A percentile compares a stretch with the other conserved stretches of the same genome.
phyloP scores from a whole-genome alignment of 2,797 vertebrate species.

The Melanotaenia maccullochi region DNA sequence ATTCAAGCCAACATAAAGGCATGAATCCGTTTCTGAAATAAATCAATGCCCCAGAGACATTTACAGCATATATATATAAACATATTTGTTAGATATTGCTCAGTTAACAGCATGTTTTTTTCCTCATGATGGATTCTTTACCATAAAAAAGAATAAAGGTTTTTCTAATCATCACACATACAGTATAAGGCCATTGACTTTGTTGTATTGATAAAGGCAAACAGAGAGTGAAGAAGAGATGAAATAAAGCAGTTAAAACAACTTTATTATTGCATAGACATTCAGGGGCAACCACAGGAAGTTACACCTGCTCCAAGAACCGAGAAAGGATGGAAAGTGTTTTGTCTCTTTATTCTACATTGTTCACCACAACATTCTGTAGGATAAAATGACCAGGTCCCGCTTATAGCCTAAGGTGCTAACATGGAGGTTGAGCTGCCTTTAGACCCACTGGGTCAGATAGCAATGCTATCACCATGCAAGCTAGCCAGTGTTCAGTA shows the following conservation, averaged over 20 bases:
- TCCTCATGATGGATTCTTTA: conserved; percentile 1
- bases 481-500: conserved; percentile 15
- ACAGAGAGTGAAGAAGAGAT: conserved; percentile 34
- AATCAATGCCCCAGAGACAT: not conserved
- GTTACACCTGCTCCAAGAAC: conserved; percentile 19
- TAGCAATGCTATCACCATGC: conserved; percentile 33
- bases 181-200: conserved; percentile 25
- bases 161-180: conserved; percentile 9
- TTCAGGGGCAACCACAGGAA: conserved; percentile 44
- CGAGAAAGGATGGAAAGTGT: conserved; percentile 46
- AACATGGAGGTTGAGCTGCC: conserved; percentile 41
- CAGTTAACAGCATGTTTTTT: not conserved
- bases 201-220: conserved; percentile 35
- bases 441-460: conserved; percentile 42
- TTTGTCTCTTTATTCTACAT: conserved; percentile 46
- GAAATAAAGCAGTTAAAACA: conserved; percentile 22
- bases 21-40: not conserved
- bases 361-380: conserved; percentile 29
- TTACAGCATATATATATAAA: not conserved
- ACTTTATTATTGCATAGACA: conserved; percentile 21
- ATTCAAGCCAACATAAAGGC: not conserved
- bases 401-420: conserved; percentile 23
- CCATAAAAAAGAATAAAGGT: not conserved
- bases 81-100: not conserved
- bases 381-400: conserved; percentile 39